Conservation (phyloP, 2,113 vertebrate genomes). For the Hepsetus odoe region DNA sequence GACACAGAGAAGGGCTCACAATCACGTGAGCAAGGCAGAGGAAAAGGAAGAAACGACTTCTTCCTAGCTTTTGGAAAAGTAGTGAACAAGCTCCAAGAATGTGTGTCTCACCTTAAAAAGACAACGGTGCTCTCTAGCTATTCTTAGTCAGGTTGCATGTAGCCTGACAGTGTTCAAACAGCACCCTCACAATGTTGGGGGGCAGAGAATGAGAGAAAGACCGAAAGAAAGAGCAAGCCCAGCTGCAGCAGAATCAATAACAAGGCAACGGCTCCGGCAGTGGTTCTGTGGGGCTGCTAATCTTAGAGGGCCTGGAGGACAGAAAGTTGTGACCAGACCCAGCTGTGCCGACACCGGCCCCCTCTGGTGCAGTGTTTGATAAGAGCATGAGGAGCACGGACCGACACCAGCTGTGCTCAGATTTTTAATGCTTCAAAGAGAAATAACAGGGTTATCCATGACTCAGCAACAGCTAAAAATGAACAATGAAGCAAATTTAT, state of each 20-base stretch:
- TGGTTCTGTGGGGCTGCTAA: conserved; percentile 11
- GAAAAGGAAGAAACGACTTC: not conserved
- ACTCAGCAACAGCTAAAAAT: not conserved
- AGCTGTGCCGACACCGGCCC: conserved; percentile 11
- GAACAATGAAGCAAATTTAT: not conserved
- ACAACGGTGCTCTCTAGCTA: too few relatives aligned
- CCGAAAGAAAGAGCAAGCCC: not conserved
- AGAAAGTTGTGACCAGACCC: conserved; percentile 7
- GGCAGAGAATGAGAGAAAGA: not conserved
- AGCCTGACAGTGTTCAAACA: not conserved
- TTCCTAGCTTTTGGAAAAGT: not conserved
- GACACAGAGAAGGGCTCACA: not conserved
- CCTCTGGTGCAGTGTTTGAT: conserved; percentile 14
- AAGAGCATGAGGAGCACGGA: not conserved
- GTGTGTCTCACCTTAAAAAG: not conserved
- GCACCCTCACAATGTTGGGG: not conserved
- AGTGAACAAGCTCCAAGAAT: not conserved
- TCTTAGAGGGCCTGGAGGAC: conserved; percentile 1
- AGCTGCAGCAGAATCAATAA: conserved; percentile 26
- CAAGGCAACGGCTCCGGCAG: not conserved
- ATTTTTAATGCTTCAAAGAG: not conserved
- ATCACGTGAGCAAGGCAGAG: not conserved
- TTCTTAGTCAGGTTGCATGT: not conserved
- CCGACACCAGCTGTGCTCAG: conserved; percentile 29
- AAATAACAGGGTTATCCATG: not conserved